Conservation (phyloP, 2,888 invertebrate species). For the Tetrapedia diversipes region DNA sequence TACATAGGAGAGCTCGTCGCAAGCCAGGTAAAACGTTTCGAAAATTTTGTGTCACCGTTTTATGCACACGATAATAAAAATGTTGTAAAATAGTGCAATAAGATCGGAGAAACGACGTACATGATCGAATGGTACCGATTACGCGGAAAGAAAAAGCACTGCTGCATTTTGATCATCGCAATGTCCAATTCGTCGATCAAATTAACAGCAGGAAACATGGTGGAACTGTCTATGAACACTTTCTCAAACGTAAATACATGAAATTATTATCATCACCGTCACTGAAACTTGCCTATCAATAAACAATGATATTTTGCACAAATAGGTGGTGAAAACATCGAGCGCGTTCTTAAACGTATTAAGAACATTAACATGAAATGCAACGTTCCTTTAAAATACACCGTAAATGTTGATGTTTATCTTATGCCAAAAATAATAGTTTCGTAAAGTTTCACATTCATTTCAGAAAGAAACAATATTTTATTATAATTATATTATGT, state of each 20-base stretch:
- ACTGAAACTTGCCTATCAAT: too few relatives aligned
- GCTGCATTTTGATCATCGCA: slow-evolving; percentile 55
- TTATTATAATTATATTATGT: background rate
- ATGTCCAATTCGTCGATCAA: slow-evolving; percentile 54
- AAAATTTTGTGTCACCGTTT: background rate
- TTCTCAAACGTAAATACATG: slow-evolving; percentile 63
- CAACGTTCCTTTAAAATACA: too few relatives aligned
- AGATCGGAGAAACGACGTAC: slow-evolving; percentile 63
- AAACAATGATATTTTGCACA: background rate
- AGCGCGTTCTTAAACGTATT: slow-evolving; percentile 33
- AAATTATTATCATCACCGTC: background rate
- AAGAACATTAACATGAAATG: slow-evolving; percentile 17
- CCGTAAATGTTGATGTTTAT: background rate
- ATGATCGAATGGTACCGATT: slow-evolving; percentile 70
- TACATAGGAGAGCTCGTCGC: slow-evolving; percentile 64
- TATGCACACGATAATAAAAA: background rate
- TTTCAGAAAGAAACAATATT: background rate
- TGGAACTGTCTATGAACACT: slow-evolving; percentile 68
- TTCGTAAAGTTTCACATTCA: background rate
- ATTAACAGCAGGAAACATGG: slow-evolving; percentile 75
- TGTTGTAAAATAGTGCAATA: slow-evolving; percentile 52
- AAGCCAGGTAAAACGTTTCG: slow-evolving; percentile 57
- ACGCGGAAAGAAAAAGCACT: slow-evolving; percentile 51
- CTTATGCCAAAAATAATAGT: background rate
- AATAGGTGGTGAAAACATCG: slow-evolving; percentile 38